Conservation (phyloP, 2,888 invertebrate species). For the Stenodera caucasica region DNA sequence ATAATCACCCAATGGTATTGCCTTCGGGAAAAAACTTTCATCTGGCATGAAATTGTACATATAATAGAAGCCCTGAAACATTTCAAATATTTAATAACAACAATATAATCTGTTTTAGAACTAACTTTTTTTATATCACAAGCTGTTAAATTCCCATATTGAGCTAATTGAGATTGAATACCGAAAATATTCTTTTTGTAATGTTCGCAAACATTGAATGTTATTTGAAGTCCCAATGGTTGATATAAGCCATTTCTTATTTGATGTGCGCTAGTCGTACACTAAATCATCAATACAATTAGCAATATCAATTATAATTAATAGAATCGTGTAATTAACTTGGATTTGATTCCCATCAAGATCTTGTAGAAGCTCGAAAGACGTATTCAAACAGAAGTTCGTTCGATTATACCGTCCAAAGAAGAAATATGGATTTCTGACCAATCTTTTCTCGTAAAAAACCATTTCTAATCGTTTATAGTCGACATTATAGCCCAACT, state of each 20-base stretch:
- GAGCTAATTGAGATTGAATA: not conserved
- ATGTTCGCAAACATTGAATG: slow-evolving; percentile 20
- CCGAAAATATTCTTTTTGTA: slow-evolving; percentile 9
- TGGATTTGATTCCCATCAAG: slow-evolving; percentile 16
- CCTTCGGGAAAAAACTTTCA: slow-evolving; percentile 15
- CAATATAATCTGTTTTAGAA: not conserved
- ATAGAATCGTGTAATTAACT: not conserved
- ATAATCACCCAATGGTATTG: slow-evolving; percentile 17
- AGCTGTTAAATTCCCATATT: slow-evolving; percentile 18
- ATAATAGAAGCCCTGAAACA: slow-evolving; percentile 17
- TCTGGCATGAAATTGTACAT: slow-evolving; percentile 23
- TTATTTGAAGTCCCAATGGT: slow-evolving; percentile 10
- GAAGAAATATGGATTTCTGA: slow-evolving; percentile 16
- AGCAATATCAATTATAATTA: too few species aligned
- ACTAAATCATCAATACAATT: slow-evolving; percentile 15
- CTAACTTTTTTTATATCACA: slow-evolving; percentile 20
- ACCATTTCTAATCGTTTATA: slow-evolving; percentile 14
- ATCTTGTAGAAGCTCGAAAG: slow-evolving; percentile 17
- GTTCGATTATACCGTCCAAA: slow-evolving; percentile 21
- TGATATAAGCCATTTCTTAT: slow-evolving; percentile 10
- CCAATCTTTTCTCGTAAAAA: slow-evolving; percentile 14
- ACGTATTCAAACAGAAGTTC: slow-evolving; percentile 15
- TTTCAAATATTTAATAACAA: not conserved
- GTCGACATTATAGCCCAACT: slow-evolving; percentile 15
- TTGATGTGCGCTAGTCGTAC: slow-evolving; percentile 14